Evolutionary conservation across 2,113 vertebrate genomes (phyloP).

Genomic region (Heloderma charlesbogerti): DNA sequence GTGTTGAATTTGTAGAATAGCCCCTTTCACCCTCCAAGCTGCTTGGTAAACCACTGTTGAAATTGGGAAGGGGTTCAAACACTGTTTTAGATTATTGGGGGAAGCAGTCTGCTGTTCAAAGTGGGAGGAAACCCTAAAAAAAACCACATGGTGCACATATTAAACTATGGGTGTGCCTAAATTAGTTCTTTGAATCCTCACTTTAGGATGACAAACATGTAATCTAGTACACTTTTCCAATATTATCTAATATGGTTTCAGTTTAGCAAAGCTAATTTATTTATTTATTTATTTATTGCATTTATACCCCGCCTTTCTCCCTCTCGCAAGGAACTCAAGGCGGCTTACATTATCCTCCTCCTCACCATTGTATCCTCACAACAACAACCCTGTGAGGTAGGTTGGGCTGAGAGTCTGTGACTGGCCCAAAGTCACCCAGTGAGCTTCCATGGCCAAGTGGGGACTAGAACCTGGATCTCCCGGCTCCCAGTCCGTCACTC

Average conservation of each 20-base stretch:
- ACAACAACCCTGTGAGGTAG: no score
- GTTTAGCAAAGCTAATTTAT: constrained; percentile 43
- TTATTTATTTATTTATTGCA: no score
- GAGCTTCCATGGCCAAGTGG: no score
- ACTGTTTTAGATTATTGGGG: background rate
- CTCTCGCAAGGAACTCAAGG: no score
- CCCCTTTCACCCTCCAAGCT: no score
- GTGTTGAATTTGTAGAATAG: background rate
- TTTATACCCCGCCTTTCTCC: no score
- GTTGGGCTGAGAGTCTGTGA: no score
- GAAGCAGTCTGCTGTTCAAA: background rate
- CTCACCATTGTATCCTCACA: no score
- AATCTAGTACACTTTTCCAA: constrained; percentile 14
- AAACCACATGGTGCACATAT: background rate
- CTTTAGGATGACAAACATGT: background rate
- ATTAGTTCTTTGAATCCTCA: background rate
- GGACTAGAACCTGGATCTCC: no score
- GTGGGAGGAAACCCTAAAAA: background rate
- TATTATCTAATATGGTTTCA: constrained; percentile 16
- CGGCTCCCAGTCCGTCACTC: no score
- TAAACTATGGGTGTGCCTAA: background rate
- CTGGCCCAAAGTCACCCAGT: no score
- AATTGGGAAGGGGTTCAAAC: background rate
- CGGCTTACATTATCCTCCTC: no score
- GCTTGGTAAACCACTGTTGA: background rate